These are phyloP conservation scores for Asteroscopus sphinx DNA, from an alignment of 2,888 invertebrate species.

Conservation along the genomic window DNA sequence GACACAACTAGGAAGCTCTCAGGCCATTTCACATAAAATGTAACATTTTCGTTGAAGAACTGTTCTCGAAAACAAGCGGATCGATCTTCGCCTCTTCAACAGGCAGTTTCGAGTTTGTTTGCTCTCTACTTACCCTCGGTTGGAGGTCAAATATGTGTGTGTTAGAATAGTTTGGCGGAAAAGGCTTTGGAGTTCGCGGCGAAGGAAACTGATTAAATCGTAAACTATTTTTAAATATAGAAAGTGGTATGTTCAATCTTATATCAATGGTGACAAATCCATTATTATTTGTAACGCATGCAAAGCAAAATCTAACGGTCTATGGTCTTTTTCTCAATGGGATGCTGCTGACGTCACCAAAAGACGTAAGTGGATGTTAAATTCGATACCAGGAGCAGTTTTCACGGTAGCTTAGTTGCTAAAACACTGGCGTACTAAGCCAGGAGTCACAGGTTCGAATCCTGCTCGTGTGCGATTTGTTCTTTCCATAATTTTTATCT, in stretches of 20 bases:
- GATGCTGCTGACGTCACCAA: too few relatives aligned
- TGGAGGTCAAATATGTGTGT: slow-evolving; percentile 50
- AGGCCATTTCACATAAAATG: slow-evolving; percentile 45
- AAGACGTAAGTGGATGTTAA: too few relatives aligned
- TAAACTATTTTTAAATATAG: slow-evolving; percentile 25
- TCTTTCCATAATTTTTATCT: too few relatives aligned
- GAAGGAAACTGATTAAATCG: slow-evolving; percentile 37
- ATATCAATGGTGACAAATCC: too few relatives aligned
- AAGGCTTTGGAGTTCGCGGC: not conserved
- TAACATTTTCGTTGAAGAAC: slow-evolving; percentile 46
- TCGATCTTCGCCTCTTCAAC: slow-evolving; percentile 45
- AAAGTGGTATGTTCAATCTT: not conserved
- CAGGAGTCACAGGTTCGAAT: too few relatives aligned
- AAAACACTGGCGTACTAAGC: too few relatives aligned
- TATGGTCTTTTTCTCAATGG: too few relatives aligned
- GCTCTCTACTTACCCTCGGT: slow-evolving; percentile 6
- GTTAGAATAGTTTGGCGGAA: slow-evolving; percentile 28
- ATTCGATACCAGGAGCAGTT: too few relatives aligned
- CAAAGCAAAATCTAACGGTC: too few relatives aligned
- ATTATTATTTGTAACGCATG: too few relatives aligned
- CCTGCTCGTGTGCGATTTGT: too few relatives aligned
- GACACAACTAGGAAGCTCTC: slow-evolving; percentile 45
- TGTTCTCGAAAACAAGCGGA: slow-evolving; percentile 23
- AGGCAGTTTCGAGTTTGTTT: slow-evolving; percentile 40
- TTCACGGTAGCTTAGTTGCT: too few relatives aligned